Evolutionary conservation across 2,113 vertebrate genomes (phyloP).

Genomic region (Chlamydotis undulata): DNA sequence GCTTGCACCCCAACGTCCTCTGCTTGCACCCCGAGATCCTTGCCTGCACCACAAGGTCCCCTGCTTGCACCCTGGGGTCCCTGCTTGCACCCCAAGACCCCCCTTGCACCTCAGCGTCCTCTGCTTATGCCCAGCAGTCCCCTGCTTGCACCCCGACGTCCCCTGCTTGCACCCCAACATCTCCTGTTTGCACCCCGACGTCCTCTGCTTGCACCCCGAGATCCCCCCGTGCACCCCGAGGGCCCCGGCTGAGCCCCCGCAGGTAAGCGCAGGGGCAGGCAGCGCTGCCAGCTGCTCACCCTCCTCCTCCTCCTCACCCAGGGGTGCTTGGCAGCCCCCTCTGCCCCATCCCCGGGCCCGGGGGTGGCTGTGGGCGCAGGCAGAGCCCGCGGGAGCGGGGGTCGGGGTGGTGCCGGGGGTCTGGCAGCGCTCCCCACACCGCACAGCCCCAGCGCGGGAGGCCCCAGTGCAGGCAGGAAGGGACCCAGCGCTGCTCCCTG

Average conservation of each 20-base stretch:
- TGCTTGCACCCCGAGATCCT: neutral
- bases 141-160: no score
- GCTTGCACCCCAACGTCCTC: neutral
- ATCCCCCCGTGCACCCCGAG: neutral
- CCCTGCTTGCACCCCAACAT: no score
- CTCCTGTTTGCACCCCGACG: neutral
- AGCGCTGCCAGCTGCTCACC: neutral
- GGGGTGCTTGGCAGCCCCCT: neutral
- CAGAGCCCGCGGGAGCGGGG: fast-evolving
- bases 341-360: neutral
- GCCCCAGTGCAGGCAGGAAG: neutral
- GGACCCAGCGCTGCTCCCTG: neutral
- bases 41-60: neutral
- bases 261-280: constrained; percentile 18
- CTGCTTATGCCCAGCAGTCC: no score
- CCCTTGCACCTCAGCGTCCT: no score
- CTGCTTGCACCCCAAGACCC: no score
- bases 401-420: neutral
- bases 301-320: neutral
- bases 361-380: neutral
- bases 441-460: neutral
- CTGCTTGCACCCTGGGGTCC: no score
- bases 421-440: neutral
- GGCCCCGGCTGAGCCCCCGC: neutral
- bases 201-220: neutral